These are phyloP conservation scores for Orycteropus afer DNA, from an alignment of 2,113 vertebrate species.

Conservation along the genomic window DNA sequence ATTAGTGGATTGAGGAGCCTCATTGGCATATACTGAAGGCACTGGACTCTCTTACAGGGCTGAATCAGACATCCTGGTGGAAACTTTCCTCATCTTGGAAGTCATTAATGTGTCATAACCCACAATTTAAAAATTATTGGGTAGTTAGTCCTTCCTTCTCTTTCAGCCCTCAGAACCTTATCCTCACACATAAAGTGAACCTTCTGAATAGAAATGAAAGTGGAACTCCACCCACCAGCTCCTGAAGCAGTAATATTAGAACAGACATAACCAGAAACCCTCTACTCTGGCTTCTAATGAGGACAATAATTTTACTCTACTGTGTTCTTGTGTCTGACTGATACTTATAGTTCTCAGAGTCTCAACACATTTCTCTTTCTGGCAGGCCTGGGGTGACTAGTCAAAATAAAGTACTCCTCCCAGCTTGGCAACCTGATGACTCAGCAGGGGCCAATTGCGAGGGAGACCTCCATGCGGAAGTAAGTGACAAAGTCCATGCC, in stretches of 20 bases:
- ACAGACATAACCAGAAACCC: accelerated
- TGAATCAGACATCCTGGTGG: conserved; percentile 79
- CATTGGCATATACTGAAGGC: conserved; percentile 51
- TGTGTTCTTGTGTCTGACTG: neutral
- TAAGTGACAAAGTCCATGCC: neutral
- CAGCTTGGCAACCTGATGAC: accelerated
- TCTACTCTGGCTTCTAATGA: neutral
- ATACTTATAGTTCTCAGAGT: neutral
- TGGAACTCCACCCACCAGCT: neutral
- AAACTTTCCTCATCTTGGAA: conserved; percentile 79
- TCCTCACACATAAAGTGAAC: conserved; percentile 28
- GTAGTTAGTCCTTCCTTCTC: conserved; percentile 77
- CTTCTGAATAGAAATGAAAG: conserved; percentile 55
- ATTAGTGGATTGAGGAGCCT: conserved; percentile 66
- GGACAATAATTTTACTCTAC: neutral
- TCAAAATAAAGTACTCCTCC: conserved; percentile 12
- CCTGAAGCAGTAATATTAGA: neutral
- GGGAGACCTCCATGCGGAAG: neutral
- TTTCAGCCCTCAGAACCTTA: conserved; percentile 51
- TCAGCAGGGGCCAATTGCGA: neutral
- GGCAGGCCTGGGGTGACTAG: neutral
- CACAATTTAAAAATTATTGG: conserved; percentile 82
- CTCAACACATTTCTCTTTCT: neutral
- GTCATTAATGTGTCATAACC: conserved; percentile 79
- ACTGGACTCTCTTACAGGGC: conserved; percentile 34